A percentile compares a stretch with the other conserved stretches of the same genome.
Conservation (phyloP, 2,113 vertebrate species). For the Lepus americanus region DNA sequence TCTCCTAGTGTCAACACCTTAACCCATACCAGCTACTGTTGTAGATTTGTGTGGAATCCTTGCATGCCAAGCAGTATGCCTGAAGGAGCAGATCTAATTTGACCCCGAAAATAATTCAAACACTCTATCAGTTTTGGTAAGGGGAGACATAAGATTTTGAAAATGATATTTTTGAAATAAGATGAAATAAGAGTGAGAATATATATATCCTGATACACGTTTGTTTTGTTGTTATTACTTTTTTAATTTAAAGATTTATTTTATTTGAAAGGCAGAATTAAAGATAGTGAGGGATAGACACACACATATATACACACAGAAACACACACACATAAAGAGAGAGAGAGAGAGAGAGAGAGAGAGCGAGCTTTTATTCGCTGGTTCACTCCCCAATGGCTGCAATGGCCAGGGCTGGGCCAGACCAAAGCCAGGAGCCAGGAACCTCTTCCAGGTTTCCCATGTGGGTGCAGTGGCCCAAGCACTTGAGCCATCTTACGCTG, state of each 20-base stretch:
- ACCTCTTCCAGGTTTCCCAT: too few species aligned
- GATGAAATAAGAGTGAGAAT: not conserved
- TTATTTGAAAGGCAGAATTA: too few species aligned
- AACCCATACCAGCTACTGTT: fast-evolving
- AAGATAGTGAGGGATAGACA: too few species aligned
- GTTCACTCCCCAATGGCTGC: too few species aligned
- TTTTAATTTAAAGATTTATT: not conserved
- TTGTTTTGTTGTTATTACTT: not conserved
- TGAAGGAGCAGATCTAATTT: not conserved
- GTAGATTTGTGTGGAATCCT: not conserved
- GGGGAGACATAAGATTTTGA: not conserved
- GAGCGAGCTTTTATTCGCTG: too few species aligned
- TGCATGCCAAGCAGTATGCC: not conserved
- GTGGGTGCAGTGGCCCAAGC: too few species aligned
- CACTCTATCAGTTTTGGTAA: fast-evolving
- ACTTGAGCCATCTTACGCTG: too few species aligned
- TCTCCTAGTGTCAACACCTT: not conserved
- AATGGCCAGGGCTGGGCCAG: too few species aligned
- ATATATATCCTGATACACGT: fast-evolving
- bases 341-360: too few species aligned
- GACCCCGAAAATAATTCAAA: not conserved
- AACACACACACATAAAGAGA: too few species aligned
- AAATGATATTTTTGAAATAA: not conserved
- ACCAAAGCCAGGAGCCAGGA: too few species aligned
- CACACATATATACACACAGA: too few species aligned